Conservation (phyloP, 2,797 vertebrate species). For the Aplochiton taeniatus region DNA sequence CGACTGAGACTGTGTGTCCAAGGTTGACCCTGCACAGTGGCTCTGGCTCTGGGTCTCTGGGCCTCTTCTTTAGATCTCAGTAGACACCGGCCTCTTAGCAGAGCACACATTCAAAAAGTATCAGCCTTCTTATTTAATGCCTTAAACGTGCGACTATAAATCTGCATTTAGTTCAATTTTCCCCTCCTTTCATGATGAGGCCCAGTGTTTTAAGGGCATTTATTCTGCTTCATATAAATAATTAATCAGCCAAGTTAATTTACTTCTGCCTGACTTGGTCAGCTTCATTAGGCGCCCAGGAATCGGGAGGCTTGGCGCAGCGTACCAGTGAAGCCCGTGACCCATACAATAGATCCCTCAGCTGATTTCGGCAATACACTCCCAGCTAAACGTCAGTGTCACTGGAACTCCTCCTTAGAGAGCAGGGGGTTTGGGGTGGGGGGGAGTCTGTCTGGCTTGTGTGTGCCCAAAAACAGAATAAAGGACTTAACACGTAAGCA, state of each 20-base stretch:
- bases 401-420: constrained; percentile 35
- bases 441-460: constrained; percentile 45
- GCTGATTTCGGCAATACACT: constrained; percentile 55
- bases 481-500: constrained; percentile 27
- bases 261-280: constrained; percentile 93
- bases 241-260: constrained; percentile 97
- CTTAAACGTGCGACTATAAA: constrained; percentile 79
- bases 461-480: constrained; percentile 36
- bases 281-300: constrained; percentile 91
- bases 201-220: constrained; percentile 91
- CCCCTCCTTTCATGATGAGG: constrained; percentile 82
- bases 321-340: constrained; percentile 56
- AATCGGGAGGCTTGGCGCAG: constrained; percentile 79
- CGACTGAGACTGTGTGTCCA: too few species aligned
- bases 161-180: constrained; percentile 87
- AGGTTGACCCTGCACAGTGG: too few species aligned
- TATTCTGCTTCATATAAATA: constrained; percentile 97
- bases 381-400: constrained; percentile 50
- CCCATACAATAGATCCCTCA: constrained; percentile 58
- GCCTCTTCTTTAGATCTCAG: constrained; percentile 11
- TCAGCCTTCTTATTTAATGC: constrained; percentile 60
- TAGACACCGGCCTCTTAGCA: constrained; percentile 1
- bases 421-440: neutral
- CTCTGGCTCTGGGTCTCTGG: too few species aligned
- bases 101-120: constrained; percentile 60